A percentile compares a stretch with the other conserved stretches of the same genome.
Conservation (phyloP, 1,140 invertebrate genomes). For the Lerema accius region DNA sequence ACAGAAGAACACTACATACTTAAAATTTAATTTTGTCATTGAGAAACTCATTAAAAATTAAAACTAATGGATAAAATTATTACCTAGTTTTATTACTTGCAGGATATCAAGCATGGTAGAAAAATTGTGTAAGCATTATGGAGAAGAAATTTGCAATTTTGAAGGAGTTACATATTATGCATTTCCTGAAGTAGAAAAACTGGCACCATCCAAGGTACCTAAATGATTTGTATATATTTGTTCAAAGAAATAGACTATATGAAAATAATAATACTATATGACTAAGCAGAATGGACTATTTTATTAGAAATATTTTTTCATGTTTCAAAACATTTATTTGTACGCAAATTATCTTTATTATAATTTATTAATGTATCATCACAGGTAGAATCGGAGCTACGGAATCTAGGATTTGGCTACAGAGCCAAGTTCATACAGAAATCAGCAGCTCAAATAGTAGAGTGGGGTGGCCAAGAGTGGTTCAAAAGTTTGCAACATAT, state of each 20-base stretch:
- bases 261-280: too few relatives aligned
- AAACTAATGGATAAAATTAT: too few relatives aligned
- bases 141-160: slow-evolving; percentile 87
- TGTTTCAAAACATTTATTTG: too few relatives aligned
- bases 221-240: too few relatives aligned
- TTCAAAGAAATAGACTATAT: too few relatives aligned
- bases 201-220: slow-evolving; percentile 83
- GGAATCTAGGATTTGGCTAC: slow-evolving; percentile 95
- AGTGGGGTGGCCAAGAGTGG: slow-evolving; percentile 88
- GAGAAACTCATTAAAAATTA: too few relatives aligned
- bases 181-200: slow-evolving; percentile 90
- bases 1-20: too few relatives aligned
- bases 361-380: too few relatives aligned
- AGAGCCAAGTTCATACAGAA: slow-evolving; percentile 93
- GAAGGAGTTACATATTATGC: slow-evolving; percentile 88
- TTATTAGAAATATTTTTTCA: too few relatives aligned
- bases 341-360: too few relatives aligned
- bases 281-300: too few relatives aligned
- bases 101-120: slow-evolving; percentile 96
- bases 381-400: slow-evolving; percentile 88
- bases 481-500: slow-evolving; percentile 86
- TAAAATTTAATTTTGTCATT: too few relatives aligned
- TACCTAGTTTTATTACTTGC: slow-evolving; percentile 31
- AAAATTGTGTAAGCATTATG: slow-evolving; percentile 93
- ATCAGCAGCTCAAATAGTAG: slow-evolving; percentile 86